Evolutionary conservation across 2,797 vertebrate species (phyloP).

Genomic region (Miichthys miiuy): DNA sequence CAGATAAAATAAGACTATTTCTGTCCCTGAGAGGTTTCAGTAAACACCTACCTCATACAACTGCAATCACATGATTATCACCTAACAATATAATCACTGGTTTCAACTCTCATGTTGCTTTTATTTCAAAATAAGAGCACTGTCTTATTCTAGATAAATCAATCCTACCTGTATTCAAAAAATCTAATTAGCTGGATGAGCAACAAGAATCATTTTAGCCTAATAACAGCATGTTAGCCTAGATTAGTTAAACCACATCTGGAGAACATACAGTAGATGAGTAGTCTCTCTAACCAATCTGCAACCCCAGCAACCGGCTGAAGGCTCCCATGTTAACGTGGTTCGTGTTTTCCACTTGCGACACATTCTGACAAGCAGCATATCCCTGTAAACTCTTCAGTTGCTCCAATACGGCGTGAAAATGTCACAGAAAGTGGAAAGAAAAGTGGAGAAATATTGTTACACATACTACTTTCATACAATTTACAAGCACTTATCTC

Average conservation of each 20-base stretch:
- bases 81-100: background rate
- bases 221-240: background rate
- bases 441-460: slow-evolving; percentile 29
- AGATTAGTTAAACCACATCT: background rate
- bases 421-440: background rate
- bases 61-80: background rate
- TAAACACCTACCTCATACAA: background rate
- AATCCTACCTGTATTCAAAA: background rate
- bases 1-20: background rate
- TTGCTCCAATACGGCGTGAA: background rate
- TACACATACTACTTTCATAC: slow-evolving; percentile 13
- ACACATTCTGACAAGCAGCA: slow-evolving; percentile 8
- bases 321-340: background rate
- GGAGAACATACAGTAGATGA: background rate
- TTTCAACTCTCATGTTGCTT: background rate
- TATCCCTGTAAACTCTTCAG: background rate
- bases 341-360: background rate
- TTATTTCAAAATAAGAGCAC: background rate
- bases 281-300: background rate
- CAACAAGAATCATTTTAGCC: background rate
- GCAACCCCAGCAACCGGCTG: background rate
- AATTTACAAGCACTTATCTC: slow-evolving; percentile 26
- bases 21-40: background rate
- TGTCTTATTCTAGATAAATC: background rate
- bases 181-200: background rate